phyloP scores from a whole-genome alignment of 1,140 invertebrate species.

The Ridgeia piscesae region DNA sequence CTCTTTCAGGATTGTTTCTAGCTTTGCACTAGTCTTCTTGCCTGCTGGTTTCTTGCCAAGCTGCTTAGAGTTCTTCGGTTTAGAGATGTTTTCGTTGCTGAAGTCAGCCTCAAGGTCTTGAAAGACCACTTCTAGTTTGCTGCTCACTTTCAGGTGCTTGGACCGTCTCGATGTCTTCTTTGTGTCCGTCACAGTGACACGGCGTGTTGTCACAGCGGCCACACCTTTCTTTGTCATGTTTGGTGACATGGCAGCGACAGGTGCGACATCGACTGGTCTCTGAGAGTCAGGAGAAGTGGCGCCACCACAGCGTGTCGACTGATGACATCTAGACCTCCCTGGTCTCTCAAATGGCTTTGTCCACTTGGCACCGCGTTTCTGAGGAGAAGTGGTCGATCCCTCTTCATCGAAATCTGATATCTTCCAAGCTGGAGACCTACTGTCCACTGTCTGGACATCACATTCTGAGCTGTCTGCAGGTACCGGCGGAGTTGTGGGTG shows the following conservation, averaged over 20 bases:
- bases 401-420: background rate
- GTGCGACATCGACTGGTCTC: too few species aligned
- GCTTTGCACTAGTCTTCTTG: background rate
- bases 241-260: background rate
- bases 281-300: background rate
- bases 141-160: background rate
- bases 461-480: background rate
- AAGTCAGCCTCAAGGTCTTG: background rate
- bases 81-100: background rate
- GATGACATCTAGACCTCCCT: background rate
- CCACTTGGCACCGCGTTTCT: background rate
- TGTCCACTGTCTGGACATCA: background rate
- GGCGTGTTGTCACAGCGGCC: background rate
- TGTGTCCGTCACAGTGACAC: background rate
- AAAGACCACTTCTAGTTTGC: background rate
- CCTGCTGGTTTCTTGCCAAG: background rate
- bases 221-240: background rate
- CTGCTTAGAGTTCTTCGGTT: background rate
- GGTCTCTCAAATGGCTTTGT: background rate
- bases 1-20: background rate
- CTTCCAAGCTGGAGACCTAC: background rate
- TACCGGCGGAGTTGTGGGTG: background rate
- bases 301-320: background rate
- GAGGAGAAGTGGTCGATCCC: background rate
- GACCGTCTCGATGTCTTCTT: background rate